Base-by-base conservation (phyloP, 2,888 invertebrate genomes). In the Euproctis similis region DNA sequence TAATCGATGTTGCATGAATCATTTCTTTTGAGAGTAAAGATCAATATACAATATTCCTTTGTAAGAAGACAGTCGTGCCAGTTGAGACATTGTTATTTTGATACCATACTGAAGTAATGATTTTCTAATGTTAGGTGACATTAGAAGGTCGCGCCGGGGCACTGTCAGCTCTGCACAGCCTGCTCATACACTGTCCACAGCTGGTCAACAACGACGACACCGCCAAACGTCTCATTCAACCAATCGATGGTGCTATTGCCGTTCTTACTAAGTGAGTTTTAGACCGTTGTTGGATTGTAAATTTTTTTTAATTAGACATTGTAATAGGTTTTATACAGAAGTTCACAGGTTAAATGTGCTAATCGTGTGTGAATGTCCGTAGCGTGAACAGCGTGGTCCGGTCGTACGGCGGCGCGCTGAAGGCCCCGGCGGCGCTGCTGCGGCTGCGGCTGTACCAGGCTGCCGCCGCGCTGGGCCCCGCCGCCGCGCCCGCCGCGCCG, bases 81-180 rank as follows among this genome's bases (percentile, higher is more conserved):
- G n/a, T n/a, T n/a, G n/a, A n/a, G n/a, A n/a, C n/a, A n/a, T n/a
- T n/a, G n/a, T n/a, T n/a, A n/a, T n/a, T n/a, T n/a, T n/a, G n/a
- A 18, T 7, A 8, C 8, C 16, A 16, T 16, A 7, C 9, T 24
- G 2, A n/a, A n/a, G n/a, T n/a, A n/a, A n/a, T n/a, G n/a, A n/a
- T n/a, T 6, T 18, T 11, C 11, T 3, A 24, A 16, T 19, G 8
- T 0, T 50, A 90, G 88, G 94, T 98, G 21, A 97, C 98, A 0
- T 77, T 99, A 30, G 98, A 98, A 78, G 97, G 97, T 2, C 88
- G 98, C 22, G 96, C 98, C 2, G 98, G 98, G 0, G 98, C 98
- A 1, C 77, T 99, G 7, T 96, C 97, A 22, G 96, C 98, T 0
- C 92, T 99, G 89, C 93, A 96, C 63, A 97, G 97, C 69, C 92